A percentile compares a stretch with the other conserved stretches of the same genome.
phyloP scores from a whole-genome alignment of 2,797 vertebrate species.

The Allobates femoralis region DNA sequence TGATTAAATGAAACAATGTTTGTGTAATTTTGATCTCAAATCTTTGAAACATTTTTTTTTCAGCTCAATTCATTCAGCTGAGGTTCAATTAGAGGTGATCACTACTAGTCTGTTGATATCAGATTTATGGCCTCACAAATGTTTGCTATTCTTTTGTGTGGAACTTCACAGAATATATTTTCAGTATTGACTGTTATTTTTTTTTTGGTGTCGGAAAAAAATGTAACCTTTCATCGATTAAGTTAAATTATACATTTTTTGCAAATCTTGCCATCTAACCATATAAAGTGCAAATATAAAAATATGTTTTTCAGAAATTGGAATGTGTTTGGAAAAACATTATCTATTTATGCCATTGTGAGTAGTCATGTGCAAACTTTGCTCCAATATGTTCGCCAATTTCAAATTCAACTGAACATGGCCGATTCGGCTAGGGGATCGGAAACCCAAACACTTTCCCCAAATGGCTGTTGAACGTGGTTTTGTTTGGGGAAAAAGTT shows the following conservation, averaged over 20 bases:
- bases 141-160: slow-evolving; percentile 64
- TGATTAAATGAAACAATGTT: slow-evolving; percentile 82
- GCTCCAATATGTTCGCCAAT: too few species aligned
- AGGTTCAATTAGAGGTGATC: slow-evolving; percentile 88
- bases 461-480: too few species aligned
- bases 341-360: not conserved
- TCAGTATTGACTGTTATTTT: not conserved
- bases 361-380: too few species aligned
- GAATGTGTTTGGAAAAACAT: not conserved
- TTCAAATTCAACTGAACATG: too few species aligned
- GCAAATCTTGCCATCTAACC: not conserved
- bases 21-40: slow-evolving; percentile 73
- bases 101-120: slow-evolving; percentile 72
- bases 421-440: too few species aligned
- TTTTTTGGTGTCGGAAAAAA: not conserved
- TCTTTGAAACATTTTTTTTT: slow-evolving; percentile 87
- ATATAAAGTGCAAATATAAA: not conserved
- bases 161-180: slow-evolving; percentile 32
- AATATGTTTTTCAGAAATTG: not conserved
- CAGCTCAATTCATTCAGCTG: slow-evolving; percentile 80
- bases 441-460: too few species aligned
- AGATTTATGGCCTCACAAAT: slow-evolving; percentile 37
- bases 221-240: not conserved
- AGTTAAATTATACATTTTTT: not conserved
- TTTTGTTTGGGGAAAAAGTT: too few species aligned